Evolutionary conservation across 1,140 invertebrate genomes (phyloP).

Genomic region (Pogonus chalceus): DNA sequence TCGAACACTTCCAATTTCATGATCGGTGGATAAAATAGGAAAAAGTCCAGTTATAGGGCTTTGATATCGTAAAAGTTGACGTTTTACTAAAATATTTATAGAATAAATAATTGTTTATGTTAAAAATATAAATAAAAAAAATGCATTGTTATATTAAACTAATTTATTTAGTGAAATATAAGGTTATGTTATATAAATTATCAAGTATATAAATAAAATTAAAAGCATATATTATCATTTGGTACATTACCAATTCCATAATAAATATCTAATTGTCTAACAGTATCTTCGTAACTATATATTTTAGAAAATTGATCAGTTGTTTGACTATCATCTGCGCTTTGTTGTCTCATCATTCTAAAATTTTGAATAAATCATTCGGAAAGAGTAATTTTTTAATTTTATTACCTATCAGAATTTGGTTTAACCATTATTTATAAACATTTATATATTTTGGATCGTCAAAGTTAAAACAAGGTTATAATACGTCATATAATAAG

Average conservation of each 20-base stretch:
- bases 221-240: conserved; percentile 14
- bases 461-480: neutral
- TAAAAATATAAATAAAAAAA: conserved; percentile 14
- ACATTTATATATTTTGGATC: neutral
- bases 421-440: neutral
- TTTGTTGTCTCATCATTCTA: conserved; percentile 44
- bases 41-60: conserved; percentile 92
- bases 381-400: neutral
- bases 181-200: no score
- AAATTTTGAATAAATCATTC: conserved; percentile 4
- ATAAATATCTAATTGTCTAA: conserved; percentile 80
- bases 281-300: conserved; percentile 82
- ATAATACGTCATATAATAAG: no score
- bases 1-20: conserved; percentile 72
- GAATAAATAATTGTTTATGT: no score
- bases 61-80: conserved; percentile 84
- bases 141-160: conserved; percentile 11
- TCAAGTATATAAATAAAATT: conserved; percentile 10
- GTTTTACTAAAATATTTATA: conserved; percentile 66
- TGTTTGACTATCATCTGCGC: conserved; percentile 56
- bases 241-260: conserved; percentile 73
- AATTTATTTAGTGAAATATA: conserved; percentile 10
- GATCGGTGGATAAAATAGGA: conserved; percentile 76
- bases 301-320: conserved; percentile 69
- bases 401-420: neutral